Conservation (phyloP, 2,113 vertebrate species). For the Erythrocercus mccallii region DNA sequence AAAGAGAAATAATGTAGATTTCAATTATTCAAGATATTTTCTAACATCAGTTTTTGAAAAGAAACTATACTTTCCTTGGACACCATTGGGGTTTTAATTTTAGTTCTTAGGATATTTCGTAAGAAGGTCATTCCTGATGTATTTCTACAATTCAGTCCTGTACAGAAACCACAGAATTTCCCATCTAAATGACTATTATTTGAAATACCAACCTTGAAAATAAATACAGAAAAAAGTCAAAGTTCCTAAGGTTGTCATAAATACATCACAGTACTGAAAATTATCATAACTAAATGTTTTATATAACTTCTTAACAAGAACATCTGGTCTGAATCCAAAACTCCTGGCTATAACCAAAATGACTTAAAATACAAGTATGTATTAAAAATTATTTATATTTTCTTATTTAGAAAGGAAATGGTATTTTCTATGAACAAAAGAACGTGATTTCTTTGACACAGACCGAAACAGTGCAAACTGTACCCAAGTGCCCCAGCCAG, state of each 20-base stretch:
- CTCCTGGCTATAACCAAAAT: neutral
- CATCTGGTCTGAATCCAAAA: neutral
- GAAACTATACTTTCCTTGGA: neutral
- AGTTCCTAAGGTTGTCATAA: neutral
- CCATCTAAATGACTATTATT: neutral
- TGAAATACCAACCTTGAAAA: slow-evolving; percentile 43
- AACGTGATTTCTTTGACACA: neutral
- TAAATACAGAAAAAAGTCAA: neutral
- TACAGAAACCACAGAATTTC: neutral
- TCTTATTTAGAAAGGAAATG: neutral
- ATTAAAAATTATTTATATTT: neutral
- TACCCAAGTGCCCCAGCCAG: neutral
- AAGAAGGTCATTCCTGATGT: neutral
- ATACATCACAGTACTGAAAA: slow-evolving; percentile 8
- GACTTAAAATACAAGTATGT: neutral
- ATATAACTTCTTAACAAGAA: neutral
- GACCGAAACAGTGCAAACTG: neutral
- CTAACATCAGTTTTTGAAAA: slow-evolving; percentile 30
- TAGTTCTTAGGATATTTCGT: neutral
- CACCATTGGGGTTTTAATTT: neutral
- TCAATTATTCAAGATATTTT: neutral
- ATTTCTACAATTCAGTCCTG: neutral
- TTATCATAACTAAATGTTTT: neutral
- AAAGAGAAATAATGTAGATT: slow-evolving; percentile 15
- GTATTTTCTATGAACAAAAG: slow-evolving; percentile 17